Conservation (phyloP, 30 jellyfish, hydroid and myxozoan species). For the Chrysaora quinquecirrha region DNA sequence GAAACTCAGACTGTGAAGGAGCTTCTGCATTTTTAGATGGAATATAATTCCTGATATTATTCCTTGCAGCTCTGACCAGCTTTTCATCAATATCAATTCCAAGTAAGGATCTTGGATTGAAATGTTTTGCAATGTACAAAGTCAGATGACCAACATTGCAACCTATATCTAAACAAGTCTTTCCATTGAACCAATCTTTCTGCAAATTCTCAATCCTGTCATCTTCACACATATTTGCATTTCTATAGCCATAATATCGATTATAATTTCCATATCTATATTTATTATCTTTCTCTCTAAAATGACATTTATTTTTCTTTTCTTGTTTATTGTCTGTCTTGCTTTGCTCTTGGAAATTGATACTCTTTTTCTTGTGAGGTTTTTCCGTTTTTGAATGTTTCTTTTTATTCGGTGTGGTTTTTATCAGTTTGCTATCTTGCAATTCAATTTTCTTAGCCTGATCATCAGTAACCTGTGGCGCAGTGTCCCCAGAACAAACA, state of each 20-base stretch:
- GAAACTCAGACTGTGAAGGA: constrained; percentile 75
- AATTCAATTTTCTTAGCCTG: too few relatives aligned
- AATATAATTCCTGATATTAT: constrained; percentile 56
- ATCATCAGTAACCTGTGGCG: too few relatives aligned
- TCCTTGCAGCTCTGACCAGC: constrained; percentile 73
- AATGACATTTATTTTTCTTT: neutral
- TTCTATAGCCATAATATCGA: constrained; percentile 83
- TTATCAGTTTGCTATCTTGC: neutral
- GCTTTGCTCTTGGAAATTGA: neutral
- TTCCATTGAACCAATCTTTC: constrained; percentile 84
- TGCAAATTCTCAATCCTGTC: constrained; percentile 67
- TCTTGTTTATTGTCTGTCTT: neutral
- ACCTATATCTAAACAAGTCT: constrained; percentile 88
- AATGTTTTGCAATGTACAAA: constrained; percentile 72
- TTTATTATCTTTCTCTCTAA: constrained; percentile 61
- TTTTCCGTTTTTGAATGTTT: neutral
- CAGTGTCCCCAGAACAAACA: too few relatives aligned
- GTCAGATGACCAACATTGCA: constrained; percentile 92
- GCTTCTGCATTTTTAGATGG: constrained; percentile 57
- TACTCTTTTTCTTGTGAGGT: neutral
- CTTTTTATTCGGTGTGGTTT: neutral
- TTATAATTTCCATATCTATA: constrained; percentile 84
- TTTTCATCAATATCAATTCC: constrained; percentile 89
- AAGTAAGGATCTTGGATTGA: constrained; percentile 59
- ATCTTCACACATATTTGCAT: constrained; percentile 77